Conservation (phyloP, 2,888 invertebrate species). For the Tipula vernalis region DNA sequence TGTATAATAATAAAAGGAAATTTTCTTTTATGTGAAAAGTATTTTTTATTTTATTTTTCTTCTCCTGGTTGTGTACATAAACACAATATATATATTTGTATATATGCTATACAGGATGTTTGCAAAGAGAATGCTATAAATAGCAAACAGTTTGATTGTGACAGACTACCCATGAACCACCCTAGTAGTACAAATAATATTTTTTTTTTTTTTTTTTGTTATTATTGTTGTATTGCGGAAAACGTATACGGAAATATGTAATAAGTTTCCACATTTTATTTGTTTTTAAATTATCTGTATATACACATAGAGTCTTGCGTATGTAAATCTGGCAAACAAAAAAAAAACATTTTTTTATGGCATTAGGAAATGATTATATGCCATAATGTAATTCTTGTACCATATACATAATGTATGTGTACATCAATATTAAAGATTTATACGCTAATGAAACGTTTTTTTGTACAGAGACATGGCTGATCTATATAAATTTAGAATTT, state of each 20-base stretch:
- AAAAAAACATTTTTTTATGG: neutral
- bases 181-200: neutral
- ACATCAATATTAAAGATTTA: neutral
- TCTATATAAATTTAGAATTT: too few relatives aligned
- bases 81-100: neutral
- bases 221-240: neutral
- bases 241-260: neutral
- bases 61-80: neutral
- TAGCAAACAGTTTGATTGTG: neutral
- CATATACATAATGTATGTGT: neutral
- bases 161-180: neutral
- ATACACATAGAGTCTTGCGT: neutral
- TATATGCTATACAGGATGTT: neutral
- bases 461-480: too few relatives aligned
- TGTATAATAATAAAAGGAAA: neutral
- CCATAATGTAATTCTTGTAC: neutral
- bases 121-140: neutral
- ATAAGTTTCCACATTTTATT: neutral
- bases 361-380: neutral
- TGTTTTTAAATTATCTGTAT: neutral
- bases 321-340: neutral
- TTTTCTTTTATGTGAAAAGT: neutral
- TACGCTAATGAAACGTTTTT: neutral
- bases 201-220: neutral
- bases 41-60: neutral